A percentile compares a stretch with the other conserved stretches of the same genome.
These are phyloP conservation scores for Stichopus horrens DNA, from an alignment of 53 echinoderm and acorn worm genomes.

Conservation along the genomic window DNA sequence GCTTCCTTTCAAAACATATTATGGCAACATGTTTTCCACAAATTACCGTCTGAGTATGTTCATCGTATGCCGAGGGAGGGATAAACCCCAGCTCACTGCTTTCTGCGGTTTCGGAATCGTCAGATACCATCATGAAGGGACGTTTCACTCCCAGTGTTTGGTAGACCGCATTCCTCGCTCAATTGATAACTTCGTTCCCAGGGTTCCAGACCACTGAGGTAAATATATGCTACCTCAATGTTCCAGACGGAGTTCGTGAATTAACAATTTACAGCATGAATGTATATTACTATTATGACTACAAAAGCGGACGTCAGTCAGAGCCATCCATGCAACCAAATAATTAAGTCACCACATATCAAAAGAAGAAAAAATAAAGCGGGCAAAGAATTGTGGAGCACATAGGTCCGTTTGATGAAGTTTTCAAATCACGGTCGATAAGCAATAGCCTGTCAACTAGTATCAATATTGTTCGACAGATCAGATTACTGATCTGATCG, in stretches of 20 bases:
- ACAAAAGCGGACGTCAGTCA: too few species aligned
- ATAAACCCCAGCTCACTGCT: constrained; percentile 12
- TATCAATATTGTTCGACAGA: too few species aligned
- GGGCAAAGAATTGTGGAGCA: too few species aligned
- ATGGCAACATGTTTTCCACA: not conserved
- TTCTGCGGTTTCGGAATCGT: not conserved
- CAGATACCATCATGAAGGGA: not conserved
- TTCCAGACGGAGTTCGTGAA: not conserved
- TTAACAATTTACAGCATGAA: not conserved
- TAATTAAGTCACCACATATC: too few species aligned
- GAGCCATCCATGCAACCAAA: too few species aligned
- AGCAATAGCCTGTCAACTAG: too few species aligned
- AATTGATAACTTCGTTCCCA: not conserved
- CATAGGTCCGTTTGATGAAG: too few species aligned
- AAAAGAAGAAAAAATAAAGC: too few species aligned
- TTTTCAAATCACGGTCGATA: too few species aligned
- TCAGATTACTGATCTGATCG: too few species aligned
- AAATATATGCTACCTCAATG: too few species aligned
- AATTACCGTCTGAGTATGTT: constrained; percentile 13
- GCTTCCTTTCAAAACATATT: too few species aligned
- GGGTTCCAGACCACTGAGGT: not conserved
- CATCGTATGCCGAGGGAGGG: constrained; percentile 17
- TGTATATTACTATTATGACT: not conserved
- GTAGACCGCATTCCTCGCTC: not conserved
- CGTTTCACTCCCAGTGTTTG: not conserved